Evolutionary conservation across 2,888 invertebrate genomes (phyloP).

Genomic region (Andricus curvator): DNA sequence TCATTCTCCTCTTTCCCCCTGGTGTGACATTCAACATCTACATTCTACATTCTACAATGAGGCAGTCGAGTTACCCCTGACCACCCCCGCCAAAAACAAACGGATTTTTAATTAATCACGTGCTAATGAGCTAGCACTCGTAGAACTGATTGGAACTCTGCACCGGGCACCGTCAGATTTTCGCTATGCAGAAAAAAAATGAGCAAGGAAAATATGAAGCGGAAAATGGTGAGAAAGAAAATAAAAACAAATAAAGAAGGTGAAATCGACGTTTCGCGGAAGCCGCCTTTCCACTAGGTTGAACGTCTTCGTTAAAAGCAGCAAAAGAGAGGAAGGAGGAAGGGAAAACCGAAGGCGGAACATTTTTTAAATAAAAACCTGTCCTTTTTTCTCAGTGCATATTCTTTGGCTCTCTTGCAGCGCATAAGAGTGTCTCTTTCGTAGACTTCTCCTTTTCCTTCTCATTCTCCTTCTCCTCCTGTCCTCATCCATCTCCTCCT

Average conservation of each 20-base stretch:
- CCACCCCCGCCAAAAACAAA: slow-evolving; percentile 60
- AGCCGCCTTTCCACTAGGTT: slow-evolving; percentile 44
- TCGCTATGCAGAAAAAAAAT: slow-evolving; percentile 31
- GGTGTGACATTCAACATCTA: slow-evolving; percentile 50
- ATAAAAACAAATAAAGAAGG: slow-evolving; percentile 14
- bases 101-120: slow-evolving; percentile 75
- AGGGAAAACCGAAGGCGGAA: slow-evolving; percentile 45
- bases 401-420: background rate
- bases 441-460: too few relatives aligned
- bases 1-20: slow-evolving; percentile 23
- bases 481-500: rapidly evolving
- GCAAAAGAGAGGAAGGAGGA: slow-evolving; percentile 39
- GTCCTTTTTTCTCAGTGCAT: background rate
- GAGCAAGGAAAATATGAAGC: slow-evolving; percentile 39
- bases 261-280: slow-evolving; percentile 48
- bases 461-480: too few relatives aligned
- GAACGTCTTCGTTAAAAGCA: slow-evolving; percentile 52
- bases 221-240: slow-evolving; percentile 22
- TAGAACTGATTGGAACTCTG: slow-evolving; percentile 48
- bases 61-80: slow-evolving; percentile 53
- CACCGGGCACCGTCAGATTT: slow-evolving; percentile 34
- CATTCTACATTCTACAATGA: slow-evolving; percentile 50
- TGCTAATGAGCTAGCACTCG: slow-evolving; percentile 71
- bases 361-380: slow-evolving; percentile 34
- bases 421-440: too few relatives aligned